A percentile compares a stretch with the other conserved stretches of the same genome.
These are phyloP conservation scores for Alitta virens DNA, from an alignment of 2,888 invertebrate genomes.

Conservation along the genomic window DNA sequence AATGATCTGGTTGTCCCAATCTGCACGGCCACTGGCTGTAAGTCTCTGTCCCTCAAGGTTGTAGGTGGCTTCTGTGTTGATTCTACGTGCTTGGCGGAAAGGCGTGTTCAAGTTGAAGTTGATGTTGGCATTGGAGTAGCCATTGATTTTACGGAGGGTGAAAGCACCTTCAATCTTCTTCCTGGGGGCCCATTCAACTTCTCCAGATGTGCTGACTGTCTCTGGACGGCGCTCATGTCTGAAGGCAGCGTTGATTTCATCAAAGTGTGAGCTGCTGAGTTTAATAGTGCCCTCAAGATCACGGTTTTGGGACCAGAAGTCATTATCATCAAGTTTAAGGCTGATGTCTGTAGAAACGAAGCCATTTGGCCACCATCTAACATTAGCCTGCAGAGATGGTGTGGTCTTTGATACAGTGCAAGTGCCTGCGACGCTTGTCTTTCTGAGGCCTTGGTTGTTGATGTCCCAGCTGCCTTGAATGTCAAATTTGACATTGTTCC, in stretches of 20 bases:
- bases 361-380: constrained; percentile 8
- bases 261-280: constrained; percentile 10
- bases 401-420: too few relatives aligned
- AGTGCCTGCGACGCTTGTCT: too few relatives aligned
- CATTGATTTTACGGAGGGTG: constrained; percentile 11
- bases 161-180: constrained; percentile 28
- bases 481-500: background rate
- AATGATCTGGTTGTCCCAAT: constrained; percentile 2
- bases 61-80: constrained; percentile 13
- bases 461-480: too few relatives aligned
- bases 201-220: constrained; percentile 13
- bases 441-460: too few relatives aligned
- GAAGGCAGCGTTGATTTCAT: constrained; percentile 23
- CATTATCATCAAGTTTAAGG: background rate
- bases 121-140: constrained; percentile 14
- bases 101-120: constrained; percentile 24
- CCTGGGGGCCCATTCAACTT: constrained; percentile 33
- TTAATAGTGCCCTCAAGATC: background rate
- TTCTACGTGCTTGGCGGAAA: constrained; percentile 14
- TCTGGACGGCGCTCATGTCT: constrained; percentile 12
- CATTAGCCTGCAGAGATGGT: constrained; percentile 12
- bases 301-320: background rate
- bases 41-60: constrained; percentile 14
- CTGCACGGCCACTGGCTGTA: constrained; percentile 1
- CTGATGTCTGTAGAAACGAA: background rate